Evolutionary conservation across 1,140 invertebrate genomes (phyloP).

Genomic region (Gonioctena quinquepunctata): DNA sequence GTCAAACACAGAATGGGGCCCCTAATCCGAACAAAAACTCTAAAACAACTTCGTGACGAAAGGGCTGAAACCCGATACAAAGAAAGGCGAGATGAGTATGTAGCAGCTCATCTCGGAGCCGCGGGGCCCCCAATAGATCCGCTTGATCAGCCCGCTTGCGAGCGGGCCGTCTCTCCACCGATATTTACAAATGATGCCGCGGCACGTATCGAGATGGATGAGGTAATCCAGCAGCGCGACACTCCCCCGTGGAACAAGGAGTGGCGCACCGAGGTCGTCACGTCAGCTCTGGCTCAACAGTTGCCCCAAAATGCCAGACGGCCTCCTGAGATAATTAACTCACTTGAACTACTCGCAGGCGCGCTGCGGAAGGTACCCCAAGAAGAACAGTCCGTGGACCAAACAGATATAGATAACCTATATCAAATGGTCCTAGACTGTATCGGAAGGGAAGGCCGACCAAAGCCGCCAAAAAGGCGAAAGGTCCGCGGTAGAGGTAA

Average conservation of each 20-base stretch:
- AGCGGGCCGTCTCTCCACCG: too few species aligned
- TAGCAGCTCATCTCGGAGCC: neutral
- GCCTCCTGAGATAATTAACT: neutral
- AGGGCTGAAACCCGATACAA: neutral
- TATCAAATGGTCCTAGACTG: too few species aligned
- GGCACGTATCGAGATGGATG: neutral
- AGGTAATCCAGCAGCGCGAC: constrained; percentile 39
- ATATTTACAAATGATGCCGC: neutral
- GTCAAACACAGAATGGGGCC: neutral
- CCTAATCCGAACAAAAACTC: neutral
- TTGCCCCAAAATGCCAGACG: neutral
- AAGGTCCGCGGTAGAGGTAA: too few species aligned
- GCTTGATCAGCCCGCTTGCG: too few species aligned
- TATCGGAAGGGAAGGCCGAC: too few species aligned
- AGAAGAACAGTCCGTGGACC: neutral
- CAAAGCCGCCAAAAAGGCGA: too few species aligned
- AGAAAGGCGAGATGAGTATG: neutral
- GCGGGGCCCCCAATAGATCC: neutral
- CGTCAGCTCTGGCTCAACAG: neutral
- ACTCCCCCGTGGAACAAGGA: constrained; percentile 47
- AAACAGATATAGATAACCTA: too few species aligned
- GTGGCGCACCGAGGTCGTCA: too few species aligned
- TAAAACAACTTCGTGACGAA: neutral
- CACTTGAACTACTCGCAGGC: neutral
- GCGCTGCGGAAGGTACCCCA: neutral